Evolutionary conservation across 2,888 invertebrate genomes (phyloP).

Genomic region (Cantharis lateralis): DNA sequence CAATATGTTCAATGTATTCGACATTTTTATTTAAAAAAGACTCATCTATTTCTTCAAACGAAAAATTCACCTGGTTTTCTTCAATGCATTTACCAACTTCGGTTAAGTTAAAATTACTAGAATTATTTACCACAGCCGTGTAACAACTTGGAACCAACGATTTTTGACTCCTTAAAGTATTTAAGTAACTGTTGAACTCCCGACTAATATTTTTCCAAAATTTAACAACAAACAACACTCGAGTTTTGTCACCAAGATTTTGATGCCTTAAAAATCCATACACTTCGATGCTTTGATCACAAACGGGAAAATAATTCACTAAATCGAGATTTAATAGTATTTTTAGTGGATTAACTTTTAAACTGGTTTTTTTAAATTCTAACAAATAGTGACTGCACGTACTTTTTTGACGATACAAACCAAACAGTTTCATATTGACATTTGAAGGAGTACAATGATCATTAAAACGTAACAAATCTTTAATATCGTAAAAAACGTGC

Average conservation of each 20-base stretch:
- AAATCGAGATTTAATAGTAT: slow-evolving; percentile 5
- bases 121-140: neutral
- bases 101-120: neutral
- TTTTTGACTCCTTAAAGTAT: slow-evolving; percentile 1
- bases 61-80: neutral
- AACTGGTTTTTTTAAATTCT: neutral
- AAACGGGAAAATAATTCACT: neutral
- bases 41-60: slow-evolving; percentile 14
- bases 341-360: neutral
- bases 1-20: slow-evolving; percentile 18
- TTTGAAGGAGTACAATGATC: slow-evolving; percentile 1
- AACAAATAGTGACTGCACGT: neutral
- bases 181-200: neutral
- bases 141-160: slow-evolving; percentile 1
- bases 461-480: slow-evolving; percentile 9
- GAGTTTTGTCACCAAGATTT: neutral
- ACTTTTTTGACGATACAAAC: slow-evolving; percentile 4
- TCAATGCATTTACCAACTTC: neutral
- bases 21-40: slow-evolving; percentile 6
- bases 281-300: slow-evolving; percentile 3
- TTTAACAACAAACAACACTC: slow-evolving; percentile 2
- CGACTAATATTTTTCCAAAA: slow-evolving; percentile 6
- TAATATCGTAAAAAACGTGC: slow-evolving; percentile 12
- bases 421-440: slow-evolving; percentile 11
- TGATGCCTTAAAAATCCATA: slow-evolving; percentile 13